Evolutionary conservation across 1,140 invertebrate genomes (phyloP).

Genomic region (Delia radicum): DNA sequence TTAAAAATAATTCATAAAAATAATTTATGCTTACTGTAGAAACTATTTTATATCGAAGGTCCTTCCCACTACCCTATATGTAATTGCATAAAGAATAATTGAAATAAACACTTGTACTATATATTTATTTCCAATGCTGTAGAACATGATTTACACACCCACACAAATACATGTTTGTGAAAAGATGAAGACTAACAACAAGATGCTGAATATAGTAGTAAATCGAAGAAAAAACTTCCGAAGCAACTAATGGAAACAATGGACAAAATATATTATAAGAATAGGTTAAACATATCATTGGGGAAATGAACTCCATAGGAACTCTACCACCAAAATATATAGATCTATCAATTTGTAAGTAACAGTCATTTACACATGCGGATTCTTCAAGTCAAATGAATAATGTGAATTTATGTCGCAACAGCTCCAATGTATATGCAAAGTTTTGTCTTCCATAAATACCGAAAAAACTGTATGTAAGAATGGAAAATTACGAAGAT

Average conservation of each 20-base stretch:
- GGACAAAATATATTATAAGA: not conserved
- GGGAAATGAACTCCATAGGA: not conserved
- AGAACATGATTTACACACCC: not conserved
- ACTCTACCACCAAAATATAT: not conserved
- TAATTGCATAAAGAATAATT: too few relatives aligned
- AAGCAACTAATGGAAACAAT: constrained; percentile 1
- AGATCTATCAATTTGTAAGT: not conserved
- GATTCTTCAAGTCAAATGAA: not conserved
- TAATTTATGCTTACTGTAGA: too few relatives aligned
- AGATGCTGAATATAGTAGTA: not conserved
- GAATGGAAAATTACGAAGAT: too few relatives aligned
- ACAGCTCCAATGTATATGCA: not conserved
- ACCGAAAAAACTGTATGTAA: not conserved
- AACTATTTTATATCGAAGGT: too few relatives aligned
- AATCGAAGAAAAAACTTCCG: not conserved
- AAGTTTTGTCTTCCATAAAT: not conserved
- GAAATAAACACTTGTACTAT: too few relatives aligned
- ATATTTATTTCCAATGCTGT: too few relatives aligned
- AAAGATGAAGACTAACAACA: not conserved
- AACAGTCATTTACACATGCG: too few relatives aligned
- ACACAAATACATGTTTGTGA: not conserved
- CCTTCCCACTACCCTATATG: too few relatives aligned
- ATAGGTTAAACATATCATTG: not conserved
- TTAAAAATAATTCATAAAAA: too few relatives aligned
- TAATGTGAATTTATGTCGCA: not conserved